Evolutionary conservation across 1,140 invertebrate genomes (phyloP).

Genomic region (Trichonephila clavipes): DNA sequence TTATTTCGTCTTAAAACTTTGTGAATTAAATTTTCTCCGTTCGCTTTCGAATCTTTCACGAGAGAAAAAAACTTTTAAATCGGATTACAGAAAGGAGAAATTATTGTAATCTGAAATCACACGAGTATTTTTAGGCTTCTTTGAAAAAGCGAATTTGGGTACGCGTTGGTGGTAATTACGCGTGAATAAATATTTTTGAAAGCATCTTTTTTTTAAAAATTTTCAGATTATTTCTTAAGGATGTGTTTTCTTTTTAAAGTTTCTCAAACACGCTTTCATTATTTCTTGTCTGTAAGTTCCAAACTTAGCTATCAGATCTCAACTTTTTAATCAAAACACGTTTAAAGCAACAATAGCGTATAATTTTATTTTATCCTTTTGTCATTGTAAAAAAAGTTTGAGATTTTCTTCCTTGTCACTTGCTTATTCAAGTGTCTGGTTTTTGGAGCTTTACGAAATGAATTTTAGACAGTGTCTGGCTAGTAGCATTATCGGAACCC

Average conservation of each 20-base stretch:
- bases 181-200: neutral
- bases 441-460: neutral
- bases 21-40: neutral
- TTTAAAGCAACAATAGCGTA: neutral
- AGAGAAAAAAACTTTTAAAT: neutral
- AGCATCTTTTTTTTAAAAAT: neutral
- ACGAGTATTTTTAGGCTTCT: neutral
- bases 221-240: neutral
- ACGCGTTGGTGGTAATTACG: neutral
- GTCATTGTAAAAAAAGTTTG: neutral
- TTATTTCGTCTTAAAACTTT: too few species aligned
- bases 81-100: neutral
- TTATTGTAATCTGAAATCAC: neutral
- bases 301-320: neutral
- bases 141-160: neutral
- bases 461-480: slow-evolving; percentile 40
- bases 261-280: neutral
- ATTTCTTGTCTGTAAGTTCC: neutral
- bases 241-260: neutral
- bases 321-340: neutral
- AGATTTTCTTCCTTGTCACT: neutral
- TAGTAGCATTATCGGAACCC: neutral
- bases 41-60: neutral
- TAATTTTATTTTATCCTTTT: slow-evolving; percentile 21
- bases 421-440: slow-evolving; percentile 27